These are phyloP conservation scores for Volucella zonaria DNA, from an alignment of 2,888 invertebrate species.

Conservation along the genomic window DNA sequence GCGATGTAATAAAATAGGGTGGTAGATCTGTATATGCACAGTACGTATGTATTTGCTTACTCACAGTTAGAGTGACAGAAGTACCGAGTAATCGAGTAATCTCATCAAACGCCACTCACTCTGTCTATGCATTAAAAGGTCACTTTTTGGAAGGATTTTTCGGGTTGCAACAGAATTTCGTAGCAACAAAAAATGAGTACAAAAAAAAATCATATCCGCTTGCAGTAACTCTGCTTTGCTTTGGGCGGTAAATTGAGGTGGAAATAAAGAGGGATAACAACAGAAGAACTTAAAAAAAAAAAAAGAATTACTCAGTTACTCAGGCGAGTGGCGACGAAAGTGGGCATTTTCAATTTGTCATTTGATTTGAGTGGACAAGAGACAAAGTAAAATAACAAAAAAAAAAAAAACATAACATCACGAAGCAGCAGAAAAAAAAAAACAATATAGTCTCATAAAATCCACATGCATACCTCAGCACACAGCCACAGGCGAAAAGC, in stretches of 20 bases:
- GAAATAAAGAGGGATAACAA: slow-evolving; percentile 22
- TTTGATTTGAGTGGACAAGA: slow-evolving; percentile 65
- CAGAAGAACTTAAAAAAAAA: not conserved
- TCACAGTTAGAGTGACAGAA: slow-evolving; percentile 64
- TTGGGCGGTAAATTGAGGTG: slow-evolving; percentile 47
- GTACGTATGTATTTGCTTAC: slow-evolving; percentile 26
- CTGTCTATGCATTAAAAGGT: slow-evolving; percentile 57
- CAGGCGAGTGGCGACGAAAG: slow-evolving; percentile 50
- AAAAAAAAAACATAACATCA: slow-evolving; percentile 20
- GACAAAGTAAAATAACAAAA: slow-evolving; percentile 25
- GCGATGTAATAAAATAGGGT: not conserved
- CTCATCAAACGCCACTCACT: slow-evolving; percentile 53
- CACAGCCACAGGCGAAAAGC: slow-evolving; percentile 43
- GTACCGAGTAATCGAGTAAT: slow-evolving; percentile 66
- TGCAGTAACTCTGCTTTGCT: slow-evolving; percentile 40
- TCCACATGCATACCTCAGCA: slow-evolving; percentile 58
- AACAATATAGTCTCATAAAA: slow-evolving; percentile 60
- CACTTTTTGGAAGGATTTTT: slow-evolving; percentile 48
- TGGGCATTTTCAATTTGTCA: slow-evolving; percentile 70
- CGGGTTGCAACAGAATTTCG: slow-evolving; percentile 51
- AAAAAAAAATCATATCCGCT: slow-evolving; percentile 40
- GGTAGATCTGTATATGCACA: not conserved
- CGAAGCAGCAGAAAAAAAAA: slow-evolving; percentile 27
- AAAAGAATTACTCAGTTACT: slow-evolving; percentile 26
- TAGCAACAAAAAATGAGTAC: slow-evolving; percentile 29